Base-by-base conservation (phyloP, 35 echinoderm and acorn worm species). In the Ptychodera flava region DNA sequence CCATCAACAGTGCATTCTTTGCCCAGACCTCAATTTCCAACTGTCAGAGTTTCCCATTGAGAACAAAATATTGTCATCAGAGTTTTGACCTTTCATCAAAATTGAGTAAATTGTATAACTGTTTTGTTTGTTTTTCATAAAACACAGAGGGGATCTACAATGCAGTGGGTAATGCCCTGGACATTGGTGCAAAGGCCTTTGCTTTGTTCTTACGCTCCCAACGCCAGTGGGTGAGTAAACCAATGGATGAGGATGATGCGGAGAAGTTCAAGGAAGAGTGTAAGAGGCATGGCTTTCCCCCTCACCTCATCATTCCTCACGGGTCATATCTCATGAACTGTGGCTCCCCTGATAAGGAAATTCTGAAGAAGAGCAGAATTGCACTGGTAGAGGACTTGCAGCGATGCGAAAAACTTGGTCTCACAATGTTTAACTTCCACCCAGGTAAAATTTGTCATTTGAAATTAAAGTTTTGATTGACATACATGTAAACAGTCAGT, bases 241-340 rank as follows among this genome's bases (percentile, higher is more conserved):
- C 94, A 1, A 33, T 97, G 34, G 85, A 97, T n/a, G 91, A 90
- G 0, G 86, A 97, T 30, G 85, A 81, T 1, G 88, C 91, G 29
- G 84, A 81, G 35, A 90, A 81, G 52, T 97, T 97, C 85, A 87
- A 86, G n/a, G 79, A 78, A 35, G 81, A 83, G 12, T 97, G 89
- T 78, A 31, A 78, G 31, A 78, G 85, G 29, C 85, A 89, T 52
- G 86, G 86, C 34, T 97, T 88, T 77, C 88, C 88, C n/a, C 85
- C 94, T 28, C 81, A 92, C 52, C 79, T 90, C 28, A 95, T 95
- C 78, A 85, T 93, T 32, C 94, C 91, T 27, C 94, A 93, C 80
- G 94, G 94, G 32, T 97, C 94, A 1, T 97, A 97, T 52, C 86
- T 97, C 0, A 81, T 97, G 33, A 97, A 97, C 79, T 97, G 94